Evolutionary conservation across 2,888 invertebrate species (phyloP), one percentile per base, ranked within the genome.

Genomic region (Andrena praecox): DNA sequence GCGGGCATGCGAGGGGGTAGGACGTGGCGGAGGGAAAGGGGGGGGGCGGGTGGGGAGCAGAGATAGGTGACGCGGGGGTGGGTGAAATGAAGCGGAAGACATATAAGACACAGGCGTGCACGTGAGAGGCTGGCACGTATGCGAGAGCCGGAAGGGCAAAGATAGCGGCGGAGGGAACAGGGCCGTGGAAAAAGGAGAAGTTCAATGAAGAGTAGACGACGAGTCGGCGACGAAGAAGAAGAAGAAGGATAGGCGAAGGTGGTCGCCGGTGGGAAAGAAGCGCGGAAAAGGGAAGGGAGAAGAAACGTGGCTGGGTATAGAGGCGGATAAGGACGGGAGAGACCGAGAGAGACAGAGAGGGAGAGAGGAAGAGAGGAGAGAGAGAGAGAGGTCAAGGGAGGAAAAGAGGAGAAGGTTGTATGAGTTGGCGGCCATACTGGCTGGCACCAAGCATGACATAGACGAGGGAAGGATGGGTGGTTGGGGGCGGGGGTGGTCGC

Each of bases 401-500:
- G 90, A 90, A 91, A 91, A 91, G 90, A 91, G 88, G 89, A 90
- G 90, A 89, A 91, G 91, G 89, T 90, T 89, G 90, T 87, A 89
- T 86, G 91, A 90, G 89, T 90, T 89, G 92, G 92, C 93, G 93
- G 93, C 93, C 93, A 93, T 93, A 90, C 91, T 93, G 92, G 92
- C 89, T 91, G 92, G 93, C 91, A 91, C 89, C 89, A 87, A 88
- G 91, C 88, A 89, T 89, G 91, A 91, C 89, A 90, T 87, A 89
- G 89, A 90, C 89, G 90, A 88, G 87, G 81, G 82, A 86, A 85
- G 89, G 89, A 85, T 86, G 88, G 87, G 90, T 86, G 86, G 87
- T 84, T 86, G 90, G 85, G 89, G 90, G 90, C 88, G 92, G 91
- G 92, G 92, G 92, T 92, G 92, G 93, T 93, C 93, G 93, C 94